These are phyloP conservation scores for Euglossa dilemma DNA, from an alignment of 1,140 invertebrate species.

Conservation along the genomic window DNA sequence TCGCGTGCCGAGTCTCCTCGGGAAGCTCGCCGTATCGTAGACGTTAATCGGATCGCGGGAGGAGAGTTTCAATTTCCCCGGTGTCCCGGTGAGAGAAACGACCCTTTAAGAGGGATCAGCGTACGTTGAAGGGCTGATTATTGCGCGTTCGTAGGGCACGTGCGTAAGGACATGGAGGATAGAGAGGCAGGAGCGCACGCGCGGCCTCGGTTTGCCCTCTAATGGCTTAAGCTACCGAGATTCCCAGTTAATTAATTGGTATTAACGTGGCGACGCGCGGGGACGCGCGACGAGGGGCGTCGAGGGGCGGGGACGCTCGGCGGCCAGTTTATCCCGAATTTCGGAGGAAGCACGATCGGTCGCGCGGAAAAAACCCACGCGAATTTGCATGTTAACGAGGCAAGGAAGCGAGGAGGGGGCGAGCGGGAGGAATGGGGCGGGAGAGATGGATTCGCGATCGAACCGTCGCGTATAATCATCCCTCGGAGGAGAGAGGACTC, in stretches of 20 bases:
- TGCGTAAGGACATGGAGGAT: slow-evolving; percentile 46
- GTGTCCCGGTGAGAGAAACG: slow-evolving; percentile 43
- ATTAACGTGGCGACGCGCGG: slow-evolving; percentile 54
- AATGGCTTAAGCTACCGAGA: slow-evolving; percentile 66
- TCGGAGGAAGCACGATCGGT: not conserved
- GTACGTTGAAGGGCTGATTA: slow-evolving; percentile 65
- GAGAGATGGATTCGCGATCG: not conserved
- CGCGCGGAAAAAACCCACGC: slow-evolving; percentile 1
- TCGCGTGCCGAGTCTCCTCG: too few species aligned
- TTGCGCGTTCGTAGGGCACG: slow-evolving; percentile 57
- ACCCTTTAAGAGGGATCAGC: slow-evolving; percentile 53
- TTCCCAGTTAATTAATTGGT: slow-evolving; percentile 69
- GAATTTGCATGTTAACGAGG: slow-evolving; percentile 42
- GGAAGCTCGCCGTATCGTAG: not conserved
- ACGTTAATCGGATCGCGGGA: slow-evolving; percentile 37
- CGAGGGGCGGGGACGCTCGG: slow-evolving; percentile 16
- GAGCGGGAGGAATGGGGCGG: not conserved
- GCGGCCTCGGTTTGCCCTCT: not conserved
- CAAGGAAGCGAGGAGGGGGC: not conserved
- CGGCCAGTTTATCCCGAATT: slow-evolving; percentile 42
- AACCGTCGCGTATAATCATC: slow-evolving; percentile 22
- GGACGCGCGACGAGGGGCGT: slow-evolving; percentile 12
- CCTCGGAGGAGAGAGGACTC: not conserved
- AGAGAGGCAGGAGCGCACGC: not conserved
- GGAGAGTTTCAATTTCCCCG: slow-evolving; percentile 60